Evolutionary conservation across 2,888 invertebrate genomes (phyloP).

Genomic region (Lacanobia wlatinum): DNA sequence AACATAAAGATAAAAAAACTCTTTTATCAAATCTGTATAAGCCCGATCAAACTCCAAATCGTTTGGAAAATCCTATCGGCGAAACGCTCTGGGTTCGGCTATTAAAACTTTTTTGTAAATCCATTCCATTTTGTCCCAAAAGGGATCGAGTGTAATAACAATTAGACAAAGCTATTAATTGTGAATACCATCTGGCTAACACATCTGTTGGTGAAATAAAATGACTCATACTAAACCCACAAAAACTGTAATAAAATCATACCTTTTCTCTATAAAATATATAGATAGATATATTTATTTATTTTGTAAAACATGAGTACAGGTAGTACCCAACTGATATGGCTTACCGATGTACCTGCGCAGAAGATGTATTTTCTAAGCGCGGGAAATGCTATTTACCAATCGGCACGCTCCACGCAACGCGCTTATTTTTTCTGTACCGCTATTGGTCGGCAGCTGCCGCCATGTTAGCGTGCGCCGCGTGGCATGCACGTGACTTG

Average conservation of each 20-base stretch:
- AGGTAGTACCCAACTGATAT: no score
- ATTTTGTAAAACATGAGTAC: no score
- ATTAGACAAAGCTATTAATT: conserved; percentile 36
- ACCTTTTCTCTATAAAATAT: background rate
- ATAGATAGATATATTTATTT: no score
- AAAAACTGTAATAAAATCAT: conserved; percentile 22
- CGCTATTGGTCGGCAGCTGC: no score
- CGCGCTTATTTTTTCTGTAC: no score
- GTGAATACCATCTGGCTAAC: conserved; percentile 23
- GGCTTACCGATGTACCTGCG: no score
- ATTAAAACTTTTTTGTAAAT: conserved; percentile 32
- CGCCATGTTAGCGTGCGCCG: no score
- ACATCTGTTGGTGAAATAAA: conserved; percentile 15
- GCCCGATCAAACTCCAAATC: conserved; percentile 1
- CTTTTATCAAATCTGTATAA: background rate
- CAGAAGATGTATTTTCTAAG: no score
- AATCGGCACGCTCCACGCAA: no score
- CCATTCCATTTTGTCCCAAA: conserved; percentile 2
- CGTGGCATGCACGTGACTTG: no score
- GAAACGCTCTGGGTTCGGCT: background rate
- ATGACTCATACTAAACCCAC: conserved; percentile 4
- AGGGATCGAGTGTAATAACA: conserved; percentile 43
- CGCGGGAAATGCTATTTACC: no score
- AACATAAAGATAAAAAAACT: background rate
- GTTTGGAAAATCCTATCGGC: conserved; percentile 4